Evolutionary conservation across 2,113 vertebrate genomes (phyloP).

Genomic region (Anseranas semipalmata): DNA sequence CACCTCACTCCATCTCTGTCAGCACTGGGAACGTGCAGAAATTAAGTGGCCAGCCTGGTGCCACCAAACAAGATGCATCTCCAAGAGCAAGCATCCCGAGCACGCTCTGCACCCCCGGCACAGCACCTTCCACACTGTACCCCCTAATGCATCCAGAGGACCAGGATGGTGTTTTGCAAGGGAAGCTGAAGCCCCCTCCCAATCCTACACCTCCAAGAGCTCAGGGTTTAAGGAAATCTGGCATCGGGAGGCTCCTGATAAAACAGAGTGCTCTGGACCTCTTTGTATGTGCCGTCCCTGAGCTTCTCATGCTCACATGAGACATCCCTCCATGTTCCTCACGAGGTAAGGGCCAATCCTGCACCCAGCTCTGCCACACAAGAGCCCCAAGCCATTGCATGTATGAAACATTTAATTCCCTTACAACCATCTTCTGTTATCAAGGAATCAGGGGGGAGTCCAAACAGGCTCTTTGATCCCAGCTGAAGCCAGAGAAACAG

Average conservation of each 20-base stretch:
- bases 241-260: neutral
- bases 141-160: fast-evolving
- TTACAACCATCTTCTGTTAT: neutral
- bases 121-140: neutral
- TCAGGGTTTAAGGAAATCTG: neutral
- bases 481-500: neutral
- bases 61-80: neutral
- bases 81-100: fast-evolving
- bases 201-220: neutral
- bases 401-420: neutral
- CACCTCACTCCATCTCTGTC: conserved; percentile 42
- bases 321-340: neutral
- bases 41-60: neutral
- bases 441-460: neutral
- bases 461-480: conserved; percentile 1
- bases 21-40: neutral
- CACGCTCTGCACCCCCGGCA: fast-evolving
- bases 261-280: neutral
- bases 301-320: neutral
- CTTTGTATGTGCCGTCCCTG: neutral
- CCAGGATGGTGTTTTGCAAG: neutral
- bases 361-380: conserved; percentile 3
- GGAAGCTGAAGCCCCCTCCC: fast-evolving
- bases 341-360: neutral
- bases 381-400: neutral